Percentiles rank a stretch among this genome's conserved stretches.
Evolutionary conservation across 2,113 vertebrate genomes (phyloP).

Genomic region (Melanotaenia duboulayi): DNA sequence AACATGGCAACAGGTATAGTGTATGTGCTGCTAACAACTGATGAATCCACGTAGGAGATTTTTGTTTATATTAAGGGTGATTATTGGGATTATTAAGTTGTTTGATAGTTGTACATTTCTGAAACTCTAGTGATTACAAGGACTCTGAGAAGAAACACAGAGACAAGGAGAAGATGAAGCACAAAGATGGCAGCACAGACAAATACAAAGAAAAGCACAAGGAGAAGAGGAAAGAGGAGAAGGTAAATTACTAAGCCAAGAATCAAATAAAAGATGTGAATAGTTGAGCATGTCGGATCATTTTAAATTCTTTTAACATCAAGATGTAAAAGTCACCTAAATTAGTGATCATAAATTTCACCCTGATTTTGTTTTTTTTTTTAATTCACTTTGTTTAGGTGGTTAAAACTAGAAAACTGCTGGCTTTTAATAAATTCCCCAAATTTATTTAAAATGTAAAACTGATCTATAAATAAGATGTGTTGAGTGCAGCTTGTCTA

Average conservation of each 20-base stretch:
- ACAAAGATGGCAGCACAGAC: constrained; percentile 94
- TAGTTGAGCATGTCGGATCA: too few species aligned
- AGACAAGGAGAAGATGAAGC: constrained; percentile 92
- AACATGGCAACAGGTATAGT: constrained; percentile 94
- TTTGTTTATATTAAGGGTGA: not conserved
- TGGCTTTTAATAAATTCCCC: too few species aligned
- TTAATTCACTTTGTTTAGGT: too few species aligned
- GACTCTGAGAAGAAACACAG: constrained; percentile 96
- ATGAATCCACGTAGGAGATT: not conserved
- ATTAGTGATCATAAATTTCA: too few species aligned
- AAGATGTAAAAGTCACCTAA: too few species aligned
- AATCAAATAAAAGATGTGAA: not conserved
- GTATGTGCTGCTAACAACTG: not conserved
- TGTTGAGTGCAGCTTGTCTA: too few species aligned
- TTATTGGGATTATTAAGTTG: too few species aligned
- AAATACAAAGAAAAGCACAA: constrained; percentile 90
- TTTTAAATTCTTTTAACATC: too few species aligned
- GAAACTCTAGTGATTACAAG: constrained; percentile 88
- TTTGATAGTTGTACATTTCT: constrained; percentile 1
- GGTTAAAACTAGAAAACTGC: too few species aligned
- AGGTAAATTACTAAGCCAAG: constrained; percentile 78
- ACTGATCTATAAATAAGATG: too few species aligned
- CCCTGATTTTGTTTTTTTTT: too few species aligned
- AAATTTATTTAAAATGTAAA: too few species aligned
- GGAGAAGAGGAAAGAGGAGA: constrained; percentile 94